Percentiles rank a stretch among this genome's conserved stretches.
Evolutionary conservation across 2,797 vertebrate species (phyloP).

Genomic region (Poeciliopsis paucimaculata): DNA sequence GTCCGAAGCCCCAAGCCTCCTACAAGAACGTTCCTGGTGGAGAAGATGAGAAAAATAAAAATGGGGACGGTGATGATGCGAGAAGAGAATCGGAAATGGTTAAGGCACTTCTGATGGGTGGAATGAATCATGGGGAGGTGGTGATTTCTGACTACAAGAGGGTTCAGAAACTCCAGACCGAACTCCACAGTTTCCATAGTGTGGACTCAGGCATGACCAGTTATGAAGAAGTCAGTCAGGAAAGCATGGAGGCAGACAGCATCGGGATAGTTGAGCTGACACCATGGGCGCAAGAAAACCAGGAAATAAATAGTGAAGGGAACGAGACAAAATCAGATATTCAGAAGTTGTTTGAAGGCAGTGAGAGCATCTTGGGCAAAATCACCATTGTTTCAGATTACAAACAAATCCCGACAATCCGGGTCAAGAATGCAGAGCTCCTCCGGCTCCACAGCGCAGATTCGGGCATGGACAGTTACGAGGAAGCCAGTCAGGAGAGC

Average conservation of each 20-base stretch:
- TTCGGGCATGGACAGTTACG: constrained; percentile 53
- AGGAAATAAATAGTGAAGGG: neutral
- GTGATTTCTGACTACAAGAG: constrained; percentile 56
- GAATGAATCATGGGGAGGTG: neutral
- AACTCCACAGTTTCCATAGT: constrained; percentile 37
- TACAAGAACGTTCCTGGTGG: constrained; percentile 42
- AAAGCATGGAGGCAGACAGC: constrained; percentile 42
- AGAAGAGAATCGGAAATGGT: constrained; percentile 4
- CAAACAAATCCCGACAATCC: constrained; percentile 27
- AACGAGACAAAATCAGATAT: neutral
- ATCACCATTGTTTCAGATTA: constrained; percentile 53
- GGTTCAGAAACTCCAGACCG: constrained; percentile 17
- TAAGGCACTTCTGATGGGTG: constrained; percentile 15
- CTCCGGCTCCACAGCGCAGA: constrained; percentile 49
- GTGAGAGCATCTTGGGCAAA: constrained; percentile 5
- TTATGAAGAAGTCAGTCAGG: constrained; percentile 48
- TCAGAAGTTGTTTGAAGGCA: constrained; percentile 23
- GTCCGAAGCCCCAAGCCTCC: constrained; percentile 57
- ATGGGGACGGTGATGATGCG: neutral
- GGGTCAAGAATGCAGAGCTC: constrained; percentile 6
- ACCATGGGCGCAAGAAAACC: neutral
- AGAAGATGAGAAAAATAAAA: neutral
- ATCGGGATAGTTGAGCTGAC: neutral
- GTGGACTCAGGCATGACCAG: constrained; percentile 54
- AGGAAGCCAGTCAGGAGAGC: constrained; percentile 53